Evolutionary conservation across 2,888 invertebrate species (phyloP).

Genomic region (Luffia ferchaultella): DNA sequence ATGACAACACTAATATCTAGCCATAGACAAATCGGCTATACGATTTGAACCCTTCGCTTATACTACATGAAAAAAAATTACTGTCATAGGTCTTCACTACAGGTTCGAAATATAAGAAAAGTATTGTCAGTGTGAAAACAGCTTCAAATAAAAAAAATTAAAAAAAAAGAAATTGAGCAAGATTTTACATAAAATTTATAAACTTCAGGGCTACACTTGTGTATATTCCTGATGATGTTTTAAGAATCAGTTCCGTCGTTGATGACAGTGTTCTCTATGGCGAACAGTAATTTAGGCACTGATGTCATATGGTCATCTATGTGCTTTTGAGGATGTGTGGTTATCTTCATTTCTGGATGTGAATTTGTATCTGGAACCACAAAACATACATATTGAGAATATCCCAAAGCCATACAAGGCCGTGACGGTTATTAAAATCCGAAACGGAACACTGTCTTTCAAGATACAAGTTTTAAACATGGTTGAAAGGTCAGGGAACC

Average conservation of each 20-base stretch:
- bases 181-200: too few relatives aligned
- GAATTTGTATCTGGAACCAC: constrained; percentile 31
- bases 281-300: constrained; percentile 23
- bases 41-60: neutral
- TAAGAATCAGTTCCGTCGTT: neutral
- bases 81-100: too few relatives aligned
- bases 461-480: too few relatives aligned
- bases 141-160: neutral
- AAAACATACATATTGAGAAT: too few relatives aligned
- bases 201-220: neutral
- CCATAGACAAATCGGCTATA: constrained; percentile 21
- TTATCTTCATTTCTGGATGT: constrained; percentile 40
- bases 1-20: constrained; percentile 13
- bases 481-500: too few relatives aligned
- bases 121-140: too few relatives aligned
- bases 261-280: neutral
- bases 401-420: too few relatives aligned
- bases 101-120: too few relatives aligned
- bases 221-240: neutral
- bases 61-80: neutral
- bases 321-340: constrained; percentile 19
- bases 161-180: neutral
- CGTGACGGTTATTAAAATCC: too few relatives aligned
- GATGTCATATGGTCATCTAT: constrained; percentile 24
- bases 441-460: too few relatives aligned